Percentiles rank a stretch among this genome's conserved stretches.
phyloP scores from a whole-genome alignment of 2,888 invertebrate genomes.

The Netelia virgata region DNA sequence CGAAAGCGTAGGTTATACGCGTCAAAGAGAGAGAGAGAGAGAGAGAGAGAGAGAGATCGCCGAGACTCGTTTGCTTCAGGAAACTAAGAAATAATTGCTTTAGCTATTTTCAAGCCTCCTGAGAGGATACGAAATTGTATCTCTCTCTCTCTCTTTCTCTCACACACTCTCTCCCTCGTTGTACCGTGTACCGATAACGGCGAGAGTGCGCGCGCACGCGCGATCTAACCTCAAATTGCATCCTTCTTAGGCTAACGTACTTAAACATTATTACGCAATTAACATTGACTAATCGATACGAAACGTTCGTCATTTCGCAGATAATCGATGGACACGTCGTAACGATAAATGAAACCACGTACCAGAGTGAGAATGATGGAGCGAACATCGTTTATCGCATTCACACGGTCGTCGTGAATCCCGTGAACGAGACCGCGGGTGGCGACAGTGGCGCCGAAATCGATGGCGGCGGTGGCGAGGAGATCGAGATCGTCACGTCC shows the following conservation, averaged over 20 bases:
- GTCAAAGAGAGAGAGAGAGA: conserved; percentile 2
- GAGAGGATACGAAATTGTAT: conserved; percentile 36
- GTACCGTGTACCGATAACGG: too few species aligned
- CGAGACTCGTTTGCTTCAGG: conserved; percentile 39
- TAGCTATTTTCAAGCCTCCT: conserved; percentile 26
- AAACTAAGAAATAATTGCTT: conserved; percentile 57
- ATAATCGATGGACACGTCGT: conserved; percentile 86
- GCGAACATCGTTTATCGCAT: conserved; percentile 84
- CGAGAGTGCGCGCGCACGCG: not conserved
- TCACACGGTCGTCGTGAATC: conserved; percentile 85
- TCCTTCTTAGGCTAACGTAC: not conserved
- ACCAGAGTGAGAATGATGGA: conserved; percentile 83
- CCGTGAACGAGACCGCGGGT: conserved; percentile 77
- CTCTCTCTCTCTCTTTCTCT: not conserved
- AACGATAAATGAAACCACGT: conserved; percentile 86
- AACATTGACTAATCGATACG: too few species aligned
- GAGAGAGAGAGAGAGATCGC: not conserved
- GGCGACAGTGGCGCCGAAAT: conserved; percentile 54
- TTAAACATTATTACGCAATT: not conserved
- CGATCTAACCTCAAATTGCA: not conserved
- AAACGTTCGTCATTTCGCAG: conserved; percentile 77
- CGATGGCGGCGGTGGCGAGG: conserved; percentile 61
- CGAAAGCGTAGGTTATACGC: not conserved
- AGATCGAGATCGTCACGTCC: conserved; percentile 67
- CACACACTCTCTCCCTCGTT: too few species aligned